Percentiles rank a stretch among this genome's conserved stretches.
Evolutionary conservation across 2,797 vertebrate species (phyloP).

Genomic region (Erethizon dorsatum): DNA sequence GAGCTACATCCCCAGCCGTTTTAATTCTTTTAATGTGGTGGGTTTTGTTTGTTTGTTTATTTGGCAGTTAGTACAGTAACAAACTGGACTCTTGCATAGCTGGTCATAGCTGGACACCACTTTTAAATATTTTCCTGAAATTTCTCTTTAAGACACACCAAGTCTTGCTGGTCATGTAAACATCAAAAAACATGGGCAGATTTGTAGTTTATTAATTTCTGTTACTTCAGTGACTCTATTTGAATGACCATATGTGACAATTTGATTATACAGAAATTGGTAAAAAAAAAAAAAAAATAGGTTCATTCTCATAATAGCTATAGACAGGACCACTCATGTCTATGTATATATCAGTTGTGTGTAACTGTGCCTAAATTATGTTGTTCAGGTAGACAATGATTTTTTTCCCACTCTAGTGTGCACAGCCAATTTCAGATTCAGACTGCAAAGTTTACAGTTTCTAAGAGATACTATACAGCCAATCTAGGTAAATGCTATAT

Average conservation of each 20-base stretch:
- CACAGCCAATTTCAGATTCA: neutral
- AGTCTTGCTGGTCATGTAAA: neutral
- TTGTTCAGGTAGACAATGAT: neutral
- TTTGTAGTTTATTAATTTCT: neutral
- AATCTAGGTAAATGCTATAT: neutral
- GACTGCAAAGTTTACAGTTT: neutral
- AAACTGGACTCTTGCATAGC: neutral
- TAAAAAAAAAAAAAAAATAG: neutral
- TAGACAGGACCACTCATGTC: neutral
- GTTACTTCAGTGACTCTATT: neutral
- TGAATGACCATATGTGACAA: neutral
- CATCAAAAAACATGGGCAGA: neutral
- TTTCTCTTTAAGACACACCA: neutral
- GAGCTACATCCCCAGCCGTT: neutral
- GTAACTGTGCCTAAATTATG: neutral
- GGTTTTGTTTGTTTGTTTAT: neutral
- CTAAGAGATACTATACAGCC: neutral
- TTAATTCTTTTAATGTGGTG: neutral
- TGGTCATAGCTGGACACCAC: neutral
- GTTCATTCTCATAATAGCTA: neutral
- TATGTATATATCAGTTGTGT: neutral
- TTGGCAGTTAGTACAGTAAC: neutral
- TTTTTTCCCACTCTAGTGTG: neutral
- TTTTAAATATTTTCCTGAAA: neutral
- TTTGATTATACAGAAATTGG: neutral